Evolutionary conservation across 2,888 invertebrate species (phyloP).

Genomic region (Sphaerophoria taeniata): DNA sequence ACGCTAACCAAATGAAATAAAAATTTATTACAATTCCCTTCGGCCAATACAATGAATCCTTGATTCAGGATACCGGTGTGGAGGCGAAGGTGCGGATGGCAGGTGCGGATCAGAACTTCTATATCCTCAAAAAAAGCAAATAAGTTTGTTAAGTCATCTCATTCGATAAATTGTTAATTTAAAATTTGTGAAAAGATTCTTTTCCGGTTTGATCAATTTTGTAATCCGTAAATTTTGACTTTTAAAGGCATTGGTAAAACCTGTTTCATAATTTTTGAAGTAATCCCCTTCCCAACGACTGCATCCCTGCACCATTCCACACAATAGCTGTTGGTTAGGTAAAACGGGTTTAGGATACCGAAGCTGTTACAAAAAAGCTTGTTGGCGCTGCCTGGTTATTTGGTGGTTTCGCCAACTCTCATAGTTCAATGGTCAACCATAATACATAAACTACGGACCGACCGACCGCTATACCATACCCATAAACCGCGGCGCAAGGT

Average conservation of each 20-base stretch:
- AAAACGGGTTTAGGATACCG: slow-evolving; percentile 32
- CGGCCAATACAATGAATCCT: slow-evolving; percentile 42
- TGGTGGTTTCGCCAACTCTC: slow-evolving; percentile 58
- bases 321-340: slow-evolving; percentile 38
- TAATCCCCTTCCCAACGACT: neutral
- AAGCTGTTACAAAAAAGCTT: slow-evolving; percentile 18
- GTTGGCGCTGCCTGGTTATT: slow-evolving; percentile 21
- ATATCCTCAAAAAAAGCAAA: neutral
- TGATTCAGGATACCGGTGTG: slow-evolving; percentile 13
- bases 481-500: slow-evolving; percentile 53
- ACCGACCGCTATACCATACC: slow-evolving; percentile 30
- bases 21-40: slow-evolving; percentile 70
- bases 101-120: neutral
- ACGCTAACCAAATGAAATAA: slow-evolving; percentile 72
- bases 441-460: slow-evolving; percentile 58
- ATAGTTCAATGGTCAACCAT: slow-evolving; percentile 66
- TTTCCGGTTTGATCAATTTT: too few species aligned
- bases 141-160: neutral
- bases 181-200: too few species aligned
- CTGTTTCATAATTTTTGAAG: neutral
- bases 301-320: neutral
- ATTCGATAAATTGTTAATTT: too few species aligned
- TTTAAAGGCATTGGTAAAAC: neutral
- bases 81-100: slow-evolving; percentile 3
- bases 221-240: too few species aligned